Percentiles rank a stretch among this genome's conserved stretches.
These are phyloP conservation scores for Sinocyclocheilus anshuiensis DNA, from an alignment of 2,113 vertebrate species.

Conservation along the genomic window DNA sequence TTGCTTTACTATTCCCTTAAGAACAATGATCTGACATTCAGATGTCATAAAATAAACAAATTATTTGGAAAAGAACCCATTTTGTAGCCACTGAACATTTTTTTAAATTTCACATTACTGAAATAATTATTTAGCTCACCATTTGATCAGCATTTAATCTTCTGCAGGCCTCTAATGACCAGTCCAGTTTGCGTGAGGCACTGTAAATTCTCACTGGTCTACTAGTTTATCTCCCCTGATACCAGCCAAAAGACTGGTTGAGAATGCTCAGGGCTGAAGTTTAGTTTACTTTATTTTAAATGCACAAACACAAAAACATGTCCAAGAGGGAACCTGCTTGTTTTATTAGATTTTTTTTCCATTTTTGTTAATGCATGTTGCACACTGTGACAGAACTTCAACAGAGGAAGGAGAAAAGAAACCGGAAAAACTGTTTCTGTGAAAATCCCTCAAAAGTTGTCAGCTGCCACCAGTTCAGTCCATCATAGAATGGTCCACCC, in stretches of 20 bases:
- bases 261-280: background rate
- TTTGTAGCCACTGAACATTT: background rate
- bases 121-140: background rate
- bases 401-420: slow-evolving; percentile 48
- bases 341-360: slow-evolving; percentile 61
- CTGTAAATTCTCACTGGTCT: background rate
- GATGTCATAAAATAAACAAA: background rate
- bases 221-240: background rate
- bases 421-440: slow-evolving; percentile 27
- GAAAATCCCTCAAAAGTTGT: slow-evolving; percentile 55
- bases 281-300: too few species aligned
- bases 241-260: background rate
- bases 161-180: background rate
- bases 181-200: background rate
- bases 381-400: slow-evolving; percentile 63
- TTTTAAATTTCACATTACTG: background rate
- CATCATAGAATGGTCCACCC: slow-evolving; percentile 51
- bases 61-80: background rate
- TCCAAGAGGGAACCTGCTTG: slow-evolving; percentile 54
- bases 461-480: slow-evolving; percentile 57
- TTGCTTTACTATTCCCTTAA: background rate
- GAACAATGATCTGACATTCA: background rate
- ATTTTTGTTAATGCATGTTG: slow-evolving; percentile 60
- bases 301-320: slow-evolving; percentile 11
- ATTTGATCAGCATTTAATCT: background rate